phyloP scores from a whole-genome alignment of 92 coral and sea anemone genomes.

The Isaurus tuberculatus region DNA sequence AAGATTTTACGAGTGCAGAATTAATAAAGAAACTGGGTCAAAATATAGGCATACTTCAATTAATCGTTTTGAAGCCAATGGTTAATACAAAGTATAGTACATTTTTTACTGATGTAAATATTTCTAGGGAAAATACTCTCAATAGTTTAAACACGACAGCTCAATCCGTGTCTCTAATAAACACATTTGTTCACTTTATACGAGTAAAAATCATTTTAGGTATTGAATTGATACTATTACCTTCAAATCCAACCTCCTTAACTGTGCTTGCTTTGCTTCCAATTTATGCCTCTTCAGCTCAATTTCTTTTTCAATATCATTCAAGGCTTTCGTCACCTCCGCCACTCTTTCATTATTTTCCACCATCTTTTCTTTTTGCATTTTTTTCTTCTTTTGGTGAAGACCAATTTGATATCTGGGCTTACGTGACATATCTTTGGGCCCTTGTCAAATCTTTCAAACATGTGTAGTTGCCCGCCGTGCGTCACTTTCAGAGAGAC shows the following conservation, averaged over 20 bases:
- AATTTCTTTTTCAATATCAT: neutral
- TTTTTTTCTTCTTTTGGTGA: neutral
- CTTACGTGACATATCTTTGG: neutral
- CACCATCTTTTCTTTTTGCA: neutral
- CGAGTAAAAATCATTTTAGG: neutral
- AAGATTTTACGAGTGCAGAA: too few relatives aligned
- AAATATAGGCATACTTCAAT: neutral
- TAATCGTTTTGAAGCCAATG: neutral
- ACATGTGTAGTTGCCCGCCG: neutral
- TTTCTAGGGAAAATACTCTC: neutral
- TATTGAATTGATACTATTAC: slow-evolving; percentile 1
- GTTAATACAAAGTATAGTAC: neutral
- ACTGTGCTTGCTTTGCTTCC: slow-evolving; percentile 12
- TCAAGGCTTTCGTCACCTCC: slow-evolving; percentile 6
- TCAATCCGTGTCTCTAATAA: slow-evolving; percentile 7
- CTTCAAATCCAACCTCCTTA: slow-evolving; percentile 9
- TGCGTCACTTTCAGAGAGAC: neutral
- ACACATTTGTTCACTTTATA: neutral
- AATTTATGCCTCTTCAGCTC: neutral
- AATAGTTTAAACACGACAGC: neutral
- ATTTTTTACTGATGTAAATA: neutral
- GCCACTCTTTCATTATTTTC: neutral
- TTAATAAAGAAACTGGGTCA: too few relatives aligned
- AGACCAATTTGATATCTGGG: neutral
- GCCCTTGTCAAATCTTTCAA: neutral